A percentile compares a stretch with the other conserved stretches of the same genome.
Evolutionary conservation across 2,888 invertebrate genomes (phyloP).

Genomic region (Parnassius mnemosyne): DNA sequence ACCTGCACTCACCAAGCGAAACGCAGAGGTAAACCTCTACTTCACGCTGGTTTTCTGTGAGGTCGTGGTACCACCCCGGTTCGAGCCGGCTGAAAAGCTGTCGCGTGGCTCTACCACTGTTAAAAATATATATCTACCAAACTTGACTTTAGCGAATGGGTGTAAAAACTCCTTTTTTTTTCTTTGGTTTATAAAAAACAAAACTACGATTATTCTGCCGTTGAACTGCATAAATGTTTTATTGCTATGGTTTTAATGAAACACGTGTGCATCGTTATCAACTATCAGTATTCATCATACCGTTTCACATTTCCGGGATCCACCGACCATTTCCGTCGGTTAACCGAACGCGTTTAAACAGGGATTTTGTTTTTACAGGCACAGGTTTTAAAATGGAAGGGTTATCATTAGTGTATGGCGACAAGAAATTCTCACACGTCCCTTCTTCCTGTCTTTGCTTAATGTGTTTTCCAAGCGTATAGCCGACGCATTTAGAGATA

Average conservation of each 20-base stretch:
- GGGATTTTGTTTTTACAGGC: conserved; percentile 10
- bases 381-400: conserved; percentile 7
- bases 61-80: too few species aligned
- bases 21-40: too few species aligned
- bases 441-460: conserved; percentile 54
- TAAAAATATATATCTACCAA: too few species aligned
- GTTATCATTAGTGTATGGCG: conserved; percentile 28
- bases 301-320: conserved; percentile 15
- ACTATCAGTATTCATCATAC: conserved; percentile 13
- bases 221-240: background rate
- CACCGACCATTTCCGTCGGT: conserved; percentile 16
- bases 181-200: too few species aligned
- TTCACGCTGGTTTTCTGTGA: too few species aligned
- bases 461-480: conserved; percentile 53
- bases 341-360: conserved; percentile 17
- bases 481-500: conserved; percentile 14
- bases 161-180: too few species aligned
- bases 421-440: conserved; percentile 52
- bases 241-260: conserved; percentile 1
- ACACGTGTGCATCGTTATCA: background rate
- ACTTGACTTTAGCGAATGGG: too few species aligned
- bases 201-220: too few species aligned
- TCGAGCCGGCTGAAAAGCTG: too few species aligned
- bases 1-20: too few species aligned
- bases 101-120: too few species aligned